Base-by-base conservation (phyloP, 2,888 invertebrate genomes). In the Melieria omissa region DNA sequence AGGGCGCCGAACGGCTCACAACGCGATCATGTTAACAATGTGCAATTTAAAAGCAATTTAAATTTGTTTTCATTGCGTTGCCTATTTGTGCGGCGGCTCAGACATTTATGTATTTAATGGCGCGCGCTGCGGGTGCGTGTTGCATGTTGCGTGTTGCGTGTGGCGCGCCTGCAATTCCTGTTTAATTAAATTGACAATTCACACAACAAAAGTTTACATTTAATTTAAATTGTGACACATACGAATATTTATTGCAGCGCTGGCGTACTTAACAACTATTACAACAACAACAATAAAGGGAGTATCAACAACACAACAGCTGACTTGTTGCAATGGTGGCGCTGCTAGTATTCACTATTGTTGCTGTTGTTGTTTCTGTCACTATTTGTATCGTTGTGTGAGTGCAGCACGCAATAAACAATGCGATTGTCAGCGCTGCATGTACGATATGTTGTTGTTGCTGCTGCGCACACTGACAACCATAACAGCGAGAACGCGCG, bases 161-260 rank as follows among this genome's bases (percentile, higher is more conserved):
- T 29, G 29, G 29, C 29, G n/a, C 46, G 62, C 62, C 16, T 69
- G 62, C 54, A 69, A 62, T 64, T 64, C 58, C 41, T 70, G 70
- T 60, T 70, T 70, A 65, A 60, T 65, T 60, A 68, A 68, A 68
- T 68, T 61, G 68, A 62, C 68, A 68, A 68, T 62, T 29, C 29
- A 29, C 29, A 68, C 62, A 68, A 68, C 54, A 68, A 68, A 68
- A 68, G 61, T 54, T 68, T 68, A 52, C 45, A 68, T 68, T 68
- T 68, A 68, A 68, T 68, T 68, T 68, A 68, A 68, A 62, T 68
- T 54, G 52, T 62, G 62, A 68, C 68, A 68, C 61, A 68, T 62
- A 68, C 52, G 52, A 62, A 68, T 61, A 62, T 68, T 52, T 68
- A 62, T 60, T 44, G 65, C 58, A 29, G 29, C 29, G 29, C 29